Percentiles rank a stretch among this genome's conserved stretches.
Evolutionary conservation across 2,113 vertebrate genomes (phyloP).

Genomic region (Ageneiosus marmoratus): DNA sequence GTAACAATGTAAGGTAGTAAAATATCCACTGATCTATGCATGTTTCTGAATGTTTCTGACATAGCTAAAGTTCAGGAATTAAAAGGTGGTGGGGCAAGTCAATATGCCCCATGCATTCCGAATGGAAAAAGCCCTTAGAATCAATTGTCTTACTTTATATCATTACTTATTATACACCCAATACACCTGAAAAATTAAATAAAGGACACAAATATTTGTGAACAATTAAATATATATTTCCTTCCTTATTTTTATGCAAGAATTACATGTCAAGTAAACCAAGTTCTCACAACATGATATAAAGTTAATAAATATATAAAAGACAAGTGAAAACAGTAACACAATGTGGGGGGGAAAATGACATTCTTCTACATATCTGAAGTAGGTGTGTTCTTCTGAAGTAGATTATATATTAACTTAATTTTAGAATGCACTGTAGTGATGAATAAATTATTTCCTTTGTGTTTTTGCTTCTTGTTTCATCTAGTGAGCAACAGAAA

Average conservation of each 20-base stretch:
- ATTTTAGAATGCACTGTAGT: slow-evolving; percentile 32
- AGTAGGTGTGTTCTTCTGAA: slow-evolving; percentile 19
- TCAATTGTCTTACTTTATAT: not conserved
- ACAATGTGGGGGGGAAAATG: slow-evolving; percentile 59
- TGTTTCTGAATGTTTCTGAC: not conserved
- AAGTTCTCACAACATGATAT: slow-evolving; percentile 57
- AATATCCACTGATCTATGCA: not conserved
- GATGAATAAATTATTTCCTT: slow-evolving; percentile 28
- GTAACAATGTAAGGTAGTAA: not conserved
- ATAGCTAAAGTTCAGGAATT: not conserved
- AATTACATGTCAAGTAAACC: slow-evolving; percentile 15
- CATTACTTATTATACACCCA: not conserved
- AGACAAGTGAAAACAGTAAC: slow-evolving; percentile 54
- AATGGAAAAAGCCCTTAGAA: not conserved
- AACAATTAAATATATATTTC: slow-evolving; percentile 34
- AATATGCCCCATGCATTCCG: not conserved
- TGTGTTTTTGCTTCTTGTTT: not conserved
- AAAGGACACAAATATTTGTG: not conserved
- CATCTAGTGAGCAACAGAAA: slow-evolving; percentile 58
- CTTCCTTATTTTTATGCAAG: slow-evolving; percentile 9
- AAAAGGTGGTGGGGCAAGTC: not conserved
- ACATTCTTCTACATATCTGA: slow-evolving; percentile 22
- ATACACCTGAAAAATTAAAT: not conserved
- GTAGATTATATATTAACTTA: not conserved
- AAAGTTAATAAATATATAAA: slow-evolving; percentile 72